phyloP scores from a whole-genome alignment of 1,140 invertebrate genomes.

The Goniozus legneri region DNA sequence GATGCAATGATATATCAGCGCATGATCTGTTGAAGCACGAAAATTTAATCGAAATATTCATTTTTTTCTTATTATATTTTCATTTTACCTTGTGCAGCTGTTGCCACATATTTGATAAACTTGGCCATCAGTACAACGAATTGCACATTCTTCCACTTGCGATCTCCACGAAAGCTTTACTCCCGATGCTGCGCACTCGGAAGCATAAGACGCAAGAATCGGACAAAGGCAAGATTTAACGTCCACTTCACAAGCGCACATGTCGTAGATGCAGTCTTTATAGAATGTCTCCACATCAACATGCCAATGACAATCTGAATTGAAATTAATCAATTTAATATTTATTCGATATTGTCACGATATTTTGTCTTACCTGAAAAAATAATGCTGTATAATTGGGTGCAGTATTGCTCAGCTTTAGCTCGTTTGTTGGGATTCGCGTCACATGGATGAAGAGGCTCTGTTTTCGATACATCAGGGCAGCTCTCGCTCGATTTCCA shows the following conservation, averaged over 20 bases:
- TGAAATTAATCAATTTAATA: not conserved
- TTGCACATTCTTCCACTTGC: constrained; percentile 72
- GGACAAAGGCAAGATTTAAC: constrained; percentile 74
- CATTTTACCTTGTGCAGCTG: constrained; percentile 54
- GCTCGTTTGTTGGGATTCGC: constrained; percentile 66
- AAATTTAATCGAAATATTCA: not conserved
- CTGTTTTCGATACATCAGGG: constrained; percentile 54
- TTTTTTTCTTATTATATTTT: not conserved
- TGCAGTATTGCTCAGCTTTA: constrained; percentile 67
- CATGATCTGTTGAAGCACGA: constrained; percentile 31
- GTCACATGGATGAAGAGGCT: constrained; percentile 66
- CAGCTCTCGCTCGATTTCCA: constrained; percentile 81
- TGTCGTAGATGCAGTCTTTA: constrained; percentile 80
- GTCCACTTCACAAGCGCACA: constrained; percentile 74
- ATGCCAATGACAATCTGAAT: constrained; percentile 71
- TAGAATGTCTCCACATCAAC: constrained; percentile 77
- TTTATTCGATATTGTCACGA: not conserved
- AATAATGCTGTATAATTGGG: constrained; percentile 64
- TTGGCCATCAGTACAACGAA: constrained; percentile 74
- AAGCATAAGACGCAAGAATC: constrained; percentile 74
- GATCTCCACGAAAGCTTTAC: constrained; percentile 73
- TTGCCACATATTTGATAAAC: constrained; percentile 68
- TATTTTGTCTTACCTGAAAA: constrained; percentile 57
- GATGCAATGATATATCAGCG: constrained; percentile 28
- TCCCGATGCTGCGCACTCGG: constrained; percentile 70